Base-by-base conservation (phyloP, 37 sponge, comb jelly and placozoan species). In the Amphimedon queenslandica region DNA sequence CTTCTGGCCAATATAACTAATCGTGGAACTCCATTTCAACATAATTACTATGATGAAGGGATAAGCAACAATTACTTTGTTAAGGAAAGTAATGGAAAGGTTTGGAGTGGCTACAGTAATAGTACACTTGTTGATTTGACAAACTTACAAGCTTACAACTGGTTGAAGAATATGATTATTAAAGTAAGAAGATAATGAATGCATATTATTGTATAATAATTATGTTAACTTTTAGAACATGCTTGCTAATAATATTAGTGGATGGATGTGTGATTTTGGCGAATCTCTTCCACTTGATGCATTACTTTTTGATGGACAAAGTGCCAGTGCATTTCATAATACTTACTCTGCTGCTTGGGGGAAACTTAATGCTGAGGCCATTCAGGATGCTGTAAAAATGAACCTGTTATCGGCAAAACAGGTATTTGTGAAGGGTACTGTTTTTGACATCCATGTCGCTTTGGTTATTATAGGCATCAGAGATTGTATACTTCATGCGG, bases 191-290 rank as follows among this genome's bases (percentile, higher is more conserved):
- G 27, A 23, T 73, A 71, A 34, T 43, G 0, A 28, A 5, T n/a
- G 10, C 35, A 68, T 57, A 64, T 70, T 57, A 31, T n/a, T 35
- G 60, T 27, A 16, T 55, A 32, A 63, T 69, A 41, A 57, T 67
- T 70, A 39, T 30, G n/a, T n/a, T 51, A 11, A 63, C n/a, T 65
- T 66, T 64, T 39, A 84, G 92, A 76, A 91, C 57, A 82, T 85
- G 83, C 66, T 84, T 21, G 80, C 72, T 28, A 78, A 79, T 32
- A 80, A 80, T 40, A 87, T 82, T 60, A 81, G 79, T 77, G 92
- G 92, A 1, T 85, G 87, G 86, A 85, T 91, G 92, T 70, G 67
- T 43, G 92, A 91, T 61, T 91, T 91, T 64, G 92, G 92, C 13
- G 92, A 91, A 55, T 70, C 80, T 4, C 33, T 85, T n/a, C 92